These are phyloP conservation scores for Acanthochromis polyacanthus DNA, from an alignment of 2,113 vertebrate genomes.

Conservation along the genomic window DNA sequence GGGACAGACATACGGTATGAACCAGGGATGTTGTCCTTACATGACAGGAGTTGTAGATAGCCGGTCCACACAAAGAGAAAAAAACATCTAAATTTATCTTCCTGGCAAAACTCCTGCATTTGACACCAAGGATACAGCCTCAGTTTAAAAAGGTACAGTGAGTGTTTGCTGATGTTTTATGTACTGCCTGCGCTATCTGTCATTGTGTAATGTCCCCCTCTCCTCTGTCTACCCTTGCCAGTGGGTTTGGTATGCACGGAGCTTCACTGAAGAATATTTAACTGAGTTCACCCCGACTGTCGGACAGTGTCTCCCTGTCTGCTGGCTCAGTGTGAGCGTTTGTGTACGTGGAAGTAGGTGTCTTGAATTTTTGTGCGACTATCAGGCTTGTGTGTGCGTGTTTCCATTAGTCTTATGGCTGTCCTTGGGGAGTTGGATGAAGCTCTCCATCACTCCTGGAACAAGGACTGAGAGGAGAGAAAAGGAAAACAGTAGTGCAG, in stretches of 20 bases:
- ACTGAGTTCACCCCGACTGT: slow-evolving; percentile 46
- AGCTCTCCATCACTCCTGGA: slow-evolving; percentile 66
- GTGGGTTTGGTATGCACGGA: slow-evolving; percentile 46
- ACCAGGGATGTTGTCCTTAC: slow-evolving; percentile 7
- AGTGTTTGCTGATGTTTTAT: slow-evolving; percentile 36
- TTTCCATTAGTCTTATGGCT: slow-evolving; percentile 56
- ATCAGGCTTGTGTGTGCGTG: slow-evolving; percentile 41
- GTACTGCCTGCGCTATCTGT: slow-evolving; percentile 22
- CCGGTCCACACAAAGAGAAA: not conserved
- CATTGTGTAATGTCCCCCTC: slow-evolving; percentile 40
- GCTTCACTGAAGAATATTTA: slow-evolving; percentile 43
- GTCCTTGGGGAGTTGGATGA: slow-evolving; percentile 70
- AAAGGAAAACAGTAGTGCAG: slow-evolving; percentile 33
- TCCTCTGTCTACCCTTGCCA: slow-evolving; percentile 59
- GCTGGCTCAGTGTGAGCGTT: slow-evolving; percentile 6
- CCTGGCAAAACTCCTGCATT: slow-evolving; percentile 1
- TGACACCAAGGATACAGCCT: slow-evolving; percentile 23
- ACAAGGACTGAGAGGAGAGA: slow-evolving; percentile 49
- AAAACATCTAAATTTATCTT: slow-evolving; percentile 17
- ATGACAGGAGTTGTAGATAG: not conserved
- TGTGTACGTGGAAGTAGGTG: slow-evolving; percentile 38
- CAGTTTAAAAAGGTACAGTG: slow-evolving; percentile 5
- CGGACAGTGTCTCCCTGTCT: slow-evolving; percentile 35
- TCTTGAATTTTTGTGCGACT: slow-evolving; percentile 25
- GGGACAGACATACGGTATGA: not conserved